Evolutionary conservation across 2,113 vertebrate genomes (phyloP).

Genomic region (Paralichthys olivaceus): DNA sequence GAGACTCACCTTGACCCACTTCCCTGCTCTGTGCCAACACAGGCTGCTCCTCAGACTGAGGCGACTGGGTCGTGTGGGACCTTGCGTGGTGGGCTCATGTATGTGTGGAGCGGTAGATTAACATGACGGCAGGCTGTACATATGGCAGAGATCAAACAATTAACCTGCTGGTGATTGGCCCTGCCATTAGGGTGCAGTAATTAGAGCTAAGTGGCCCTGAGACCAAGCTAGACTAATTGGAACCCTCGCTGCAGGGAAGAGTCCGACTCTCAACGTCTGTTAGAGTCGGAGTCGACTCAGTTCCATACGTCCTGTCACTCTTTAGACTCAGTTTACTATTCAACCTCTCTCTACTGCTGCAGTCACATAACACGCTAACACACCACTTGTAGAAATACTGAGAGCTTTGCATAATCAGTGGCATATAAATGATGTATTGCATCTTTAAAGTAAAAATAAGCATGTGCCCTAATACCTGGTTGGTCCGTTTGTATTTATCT

Average conservation of each 20-base stretch:
- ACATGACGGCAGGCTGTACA: constrained; percentile 67
- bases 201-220: constrained; percentile 76
- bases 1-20: constrained; percentile 60
- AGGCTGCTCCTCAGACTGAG: constrained; percentile 31
- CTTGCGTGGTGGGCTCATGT: constrained; percentile 8
- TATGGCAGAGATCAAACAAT: constrained; percentile 82
- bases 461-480: constrained; percentile 3
- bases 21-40: constrained; percentile 5
- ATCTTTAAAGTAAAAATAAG: constrained; percentile 8
- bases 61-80: constrained; percentile 40
- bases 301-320: constrained; percentile 19
- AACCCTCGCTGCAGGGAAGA: constrained; percentile 47
- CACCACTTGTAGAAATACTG: not conserved
- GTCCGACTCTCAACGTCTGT: constrained; percentile 55
- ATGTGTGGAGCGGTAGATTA: constrained; percentile 56
- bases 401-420: not conserved
- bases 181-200: constrained; percentile 74
- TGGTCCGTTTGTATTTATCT: constrained; percentile 48
- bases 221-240: constrained; percentile 62
- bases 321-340: constrained; percentile 5
- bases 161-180: constrained; percentile 79
- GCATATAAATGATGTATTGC: constrained; percentile 1
- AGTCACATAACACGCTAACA: not conserved
- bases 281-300: not conserved
- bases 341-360: too few species aligned